Conservation (phyloP, 2,113 vertebrate genomes). For the Saccopteryx bilineata region DNA sequence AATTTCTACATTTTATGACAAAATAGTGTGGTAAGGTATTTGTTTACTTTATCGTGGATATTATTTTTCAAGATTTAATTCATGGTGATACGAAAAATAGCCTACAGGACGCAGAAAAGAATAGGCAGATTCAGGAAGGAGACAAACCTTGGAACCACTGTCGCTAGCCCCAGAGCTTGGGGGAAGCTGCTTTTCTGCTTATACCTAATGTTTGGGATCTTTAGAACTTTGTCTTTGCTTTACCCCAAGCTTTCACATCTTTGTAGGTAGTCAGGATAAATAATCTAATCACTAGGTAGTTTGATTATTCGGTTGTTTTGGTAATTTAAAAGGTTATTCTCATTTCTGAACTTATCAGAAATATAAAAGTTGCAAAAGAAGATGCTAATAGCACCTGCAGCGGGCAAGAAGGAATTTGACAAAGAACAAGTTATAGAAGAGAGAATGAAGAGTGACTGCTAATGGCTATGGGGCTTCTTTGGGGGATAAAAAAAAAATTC, state of each 20-base stretch:
- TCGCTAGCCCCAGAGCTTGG: neutral
- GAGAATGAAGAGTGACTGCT: neutral
- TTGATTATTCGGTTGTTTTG: constrained; percentile 2
- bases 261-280: neutral
- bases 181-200: constrained; percentile 24
- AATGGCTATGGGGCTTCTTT: neutral
- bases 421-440: neutral
- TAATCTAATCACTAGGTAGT: neutral
- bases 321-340: constrained; percentile 36
- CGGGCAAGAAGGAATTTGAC: neutral
- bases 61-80: constrained; percentile 55
- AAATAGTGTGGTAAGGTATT: neutral
- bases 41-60: constrained; percentile 17
- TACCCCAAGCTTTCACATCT: neutral
- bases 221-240: neutral
- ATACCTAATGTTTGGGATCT: neutral
- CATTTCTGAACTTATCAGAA: constrained; percentile 53
- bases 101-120: constrained; percentile 4
- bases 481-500: neutral
- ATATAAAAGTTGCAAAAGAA: neutral
- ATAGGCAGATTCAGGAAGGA: neutral
- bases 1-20: constrained; percentile 52
- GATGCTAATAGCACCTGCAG: neutral
- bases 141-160: neutral
- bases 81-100: constrained; percentile 13